Percentiles rank a stretch among this genome's conserved stretches.
These are phyloP conservation scores for Cheilosia scutellata DNA, from an alignment of 2,888 invertebrate species.

Conservation along the genomic window DNA sequence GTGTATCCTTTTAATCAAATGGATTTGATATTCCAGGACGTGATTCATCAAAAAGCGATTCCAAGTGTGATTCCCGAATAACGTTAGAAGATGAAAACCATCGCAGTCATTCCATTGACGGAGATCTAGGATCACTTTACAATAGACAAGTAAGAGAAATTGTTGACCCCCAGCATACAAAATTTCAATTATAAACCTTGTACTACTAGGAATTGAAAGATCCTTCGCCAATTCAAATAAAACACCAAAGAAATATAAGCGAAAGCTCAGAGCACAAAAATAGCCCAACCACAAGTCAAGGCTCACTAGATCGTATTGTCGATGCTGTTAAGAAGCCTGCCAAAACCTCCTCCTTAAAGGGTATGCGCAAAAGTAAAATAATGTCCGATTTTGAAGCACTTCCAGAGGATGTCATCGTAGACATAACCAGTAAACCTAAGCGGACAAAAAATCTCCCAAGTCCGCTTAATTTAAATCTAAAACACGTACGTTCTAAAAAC, in stretches of 20 bases:
- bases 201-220: slow-evolving; percentile 58
- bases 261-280: slow-evolving; percentile 66
- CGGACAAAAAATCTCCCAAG: slow-evolving; percentile 82
- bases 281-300: slow-evolving; percentile 65
- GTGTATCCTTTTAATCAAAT: not conserved
- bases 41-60: slow-evolving; percentile 83
- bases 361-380: slow-evolving; percentile 76
- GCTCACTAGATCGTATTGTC: slow-evolving; percentile 50
- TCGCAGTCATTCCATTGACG: slow-evolving; percentile 74
- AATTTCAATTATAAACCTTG: not conserved
- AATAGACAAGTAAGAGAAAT: slow-evolving; percentile 48
- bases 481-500: slow-evolving; percentile 78
- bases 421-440: slow-evolving; percentile 79
- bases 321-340: slow-evolving; percentile 68
- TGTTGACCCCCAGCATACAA: not conserved
- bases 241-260: slow-evolving; percentile 60
- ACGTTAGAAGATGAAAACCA: slow-evolving; percentile 78
- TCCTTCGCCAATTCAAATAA: slow-evolving; percentile 64
- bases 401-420: slow-evolving; percentile 82
- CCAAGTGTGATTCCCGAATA: slow-evolving; percentile 78
- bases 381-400: slow-evolving; percentile 82
- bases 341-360: slow-evolving; percentile 65
- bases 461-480: slow-evolving; percentile 81
- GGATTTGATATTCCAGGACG: slow-evolving; percentile 78
- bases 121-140: slow-evolving; percentile 69